These are phyloP conservation scores for Norana najaformis DNA, from an alignment of 2,888 invertebrate species.

Conservation along the genomic window DNA sequence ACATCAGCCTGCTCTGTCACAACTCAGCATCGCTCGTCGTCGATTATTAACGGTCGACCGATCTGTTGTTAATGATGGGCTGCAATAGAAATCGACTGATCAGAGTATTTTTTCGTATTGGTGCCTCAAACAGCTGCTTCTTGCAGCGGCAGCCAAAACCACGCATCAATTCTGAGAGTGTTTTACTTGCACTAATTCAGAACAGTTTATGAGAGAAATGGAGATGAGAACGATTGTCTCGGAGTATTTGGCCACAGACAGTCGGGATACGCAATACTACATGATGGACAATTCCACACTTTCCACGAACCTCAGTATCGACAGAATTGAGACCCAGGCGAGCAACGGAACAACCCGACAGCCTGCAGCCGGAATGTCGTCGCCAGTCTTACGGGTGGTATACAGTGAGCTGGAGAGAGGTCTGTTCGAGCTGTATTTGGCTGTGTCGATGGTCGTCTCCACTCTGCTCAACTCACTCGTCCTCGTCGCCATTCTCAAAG, in stretches of 20 bases:
- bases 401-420: constrained; percentile 24
- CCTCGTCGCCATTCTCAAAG: constrained; percentile 20
- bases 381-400: background rate
- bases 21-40: no score
- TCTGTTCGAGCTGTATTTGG: constrained; percentile 27
- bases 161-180: background rate
- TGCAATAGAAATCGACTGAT: no score
- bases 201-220: background rate
- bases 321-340: background rate
- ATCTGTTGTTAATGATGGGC: no score
- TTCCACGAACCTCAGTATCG: background rate
- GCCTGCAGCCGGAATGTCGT: background rate
- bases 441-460: background rate
- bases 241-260: background rate
- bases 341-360: background rate
- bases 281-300: background rate
- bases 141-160: background rate
- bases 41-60: no score
- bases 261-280: background rate
- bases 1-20: no score
- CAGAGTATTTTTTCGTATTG: no score
- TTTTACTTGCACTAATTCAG: background rate
- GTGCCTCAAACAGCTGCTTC: background rate
- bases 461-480: constrained; percentile 27
- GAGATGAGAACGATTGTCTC: no score